A percentile compares a stretch with the other conserved stretches of the same genome.
phyloP scores from a whole-genome alignment of 2,888 invertebrate genomes.

The Stratiomys singularior region DNA sequence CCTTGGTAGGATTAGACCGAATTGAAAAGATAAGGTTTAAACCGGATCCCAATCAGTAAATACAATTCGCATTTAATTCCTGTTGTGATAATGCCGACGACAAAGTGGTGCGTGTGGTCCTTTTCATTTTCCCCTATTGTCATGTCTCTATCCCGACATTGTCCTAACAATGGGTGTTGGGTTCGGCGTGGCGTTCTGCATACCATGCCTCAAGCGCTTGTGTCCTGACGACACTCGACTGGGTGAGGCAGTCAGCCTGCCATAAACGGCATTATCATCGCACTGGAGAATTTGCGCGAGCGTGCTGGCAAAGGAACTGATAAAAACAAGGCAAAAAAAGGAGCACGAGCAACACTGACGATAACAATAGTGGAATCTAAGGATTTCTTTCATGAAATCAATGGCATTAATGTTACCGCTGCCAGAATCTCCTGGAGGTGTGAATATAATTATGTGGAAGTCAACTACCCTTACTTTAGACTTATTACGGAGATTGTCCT shows the following conservation, averaged over 20 bases:
- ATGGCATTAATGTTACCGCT: neutral
- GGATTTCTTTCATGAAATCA: neutral
- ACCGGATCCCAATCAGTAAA: constrained; percentile 34
- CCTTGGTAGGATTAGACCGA: neutral
- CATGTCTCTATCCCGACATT: constrained; percentile 7
- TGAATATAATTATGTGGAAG: constrained; percentile 28
- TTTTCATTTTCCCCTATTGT: constrained; percentile 7
- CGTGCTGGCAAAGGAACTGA: constrained; percentile 35
- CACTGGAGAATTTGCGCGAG: constrained; percentile 44
- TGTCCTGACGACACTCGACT: constrained; percentile 37
- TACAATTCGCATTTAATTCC: constrained; percentile 50
- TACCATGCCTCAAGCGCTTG: constrained; percentile 5
- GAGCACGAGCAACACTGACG: neutral
- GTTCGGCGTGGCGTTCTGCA: constrained; percentile 6
- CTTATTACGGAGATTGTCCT: constrained; percentile 41
- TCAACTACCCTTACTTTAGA: constrained; percentile 47
- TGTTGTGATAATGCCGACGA: constrained; percentile 44
- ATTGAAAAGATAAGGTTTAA: neutral
- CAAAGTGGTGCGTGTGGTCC: neutral
- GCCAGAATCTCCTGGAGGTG: neutral
- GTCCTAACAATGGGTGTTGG: constrained; percentile 20
- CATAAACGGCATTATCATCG: constrained; percentile 36
- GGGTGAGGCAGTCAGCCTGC: constrained; percentile 47
- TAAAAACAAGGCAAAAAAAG: constrained; percentile 18
- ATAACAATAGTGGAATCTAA: constrained; percentile 45